These are phyloP conservation scores for Diceros bicornis DNA, from an alignment of 2,797 vertebrate species.

Conservation along the genomic window DNA sequence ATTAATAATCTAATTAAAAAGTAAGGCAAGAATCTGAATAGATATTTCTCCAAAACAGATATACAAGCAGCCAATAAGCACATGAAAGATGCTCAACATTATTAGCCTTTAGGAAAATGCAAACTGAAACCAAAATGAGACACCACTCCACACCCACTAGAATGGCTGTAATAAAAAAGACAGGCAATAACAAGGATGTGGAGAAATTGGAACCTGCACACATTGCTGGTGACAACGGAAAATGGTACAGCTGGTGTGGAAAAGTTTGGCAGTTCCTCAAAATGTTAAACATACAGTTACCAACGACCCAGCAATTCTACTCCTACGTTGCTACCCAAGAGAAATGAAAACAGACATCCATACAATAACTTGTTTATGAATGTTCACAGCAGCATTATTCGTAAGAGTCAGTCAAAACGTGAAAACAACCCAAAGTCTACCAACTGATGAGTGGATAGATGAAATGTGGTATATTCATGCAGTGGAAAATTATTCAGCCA, in stretches of 20 bases:
- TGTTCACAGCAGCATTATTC: not conserved
- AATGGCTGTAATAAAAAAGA: not conserved
- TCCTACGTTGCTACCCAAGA: not conserved
- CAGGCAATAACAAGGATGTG: not conserved
- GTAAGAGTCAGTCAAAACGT: not conserved
- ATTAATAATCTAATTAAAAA: not conserved
- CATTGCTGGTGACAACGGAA: not conserved
- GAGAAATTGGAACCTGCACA: not conserved
- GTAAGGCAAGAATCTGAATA: not conserved
- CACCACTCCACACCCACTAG: not conserved
- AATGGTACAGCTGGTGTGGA: not conserved
- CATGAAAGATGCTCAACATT: not conserved
- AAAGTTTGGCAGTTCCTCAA: not conserved
- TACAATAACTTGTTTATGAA: not conserved
- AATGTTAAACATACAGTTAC: not conserved
- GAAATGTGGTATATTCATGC: not conserved
- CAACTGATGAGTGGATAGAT: not conserved
- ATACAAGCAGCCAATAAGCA: not conserved
- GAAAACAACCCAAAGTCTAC: not conserved
- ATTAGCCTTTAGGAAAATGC: not conserved
- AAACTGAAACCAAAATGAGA: slow-evolving; percentile 29
- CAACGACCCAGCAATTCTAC: not conserved
- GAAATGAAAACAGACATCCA: not conserved
- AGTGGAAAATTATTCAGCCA: not conserved
- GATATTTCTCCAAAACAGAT: not conserved